Percentiles rank a stretch among this genome's conserved stretches.
phyloP scores from a whole-genome alignment of 2,113 vertebrate genomes.

The Romanogobio albipinnatus region DNA sequence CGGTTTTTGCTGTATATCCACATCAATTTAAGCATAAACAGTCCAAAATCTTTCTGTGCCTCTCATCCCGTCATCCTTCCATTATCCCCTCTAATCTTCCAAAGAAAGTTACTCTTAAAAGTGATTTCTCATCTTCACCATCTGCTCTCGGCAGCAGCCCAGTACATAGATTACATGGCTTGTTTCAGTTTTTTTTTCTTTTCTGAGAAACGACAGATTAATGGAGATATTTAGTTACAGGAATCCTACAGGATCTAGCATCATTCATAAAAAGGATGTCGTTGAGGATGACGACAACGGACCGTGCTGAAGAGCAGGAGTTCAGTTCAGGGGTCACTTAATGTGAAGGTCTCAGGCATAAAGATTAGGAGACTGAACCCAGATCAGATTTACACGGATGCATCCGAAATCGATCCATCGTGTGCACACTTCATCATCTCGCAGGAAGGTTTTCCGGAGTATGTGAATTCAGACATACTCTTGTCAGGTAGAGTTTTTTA shows the following conservation, averaged over 20 bases:
- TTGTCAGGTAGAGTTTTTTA: no score
- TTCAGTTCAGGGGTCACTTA: no score
- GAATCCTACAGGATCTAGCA: neutral
- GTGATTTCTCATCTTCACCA: conserved; percentile 36
- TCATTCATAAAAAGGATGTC: neutral
- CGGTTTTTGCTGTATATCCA: neutral
- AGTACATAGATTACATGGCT: conserved; percentile 23
- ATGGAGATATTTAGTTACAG: conserved; percentile 22
- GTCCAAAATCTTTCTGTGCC: conserved; percentile 11
- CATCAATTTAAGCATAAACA: neutral
- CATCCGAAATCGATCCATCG: no score
- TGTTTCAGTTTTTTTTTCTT: neutral
- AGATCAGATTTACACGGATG: no score
- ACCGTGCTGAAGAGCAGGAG: neutral
- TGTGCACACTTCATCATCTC: no score
- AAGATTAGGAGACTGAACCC: neutral
- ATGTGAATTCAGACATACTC: no score
- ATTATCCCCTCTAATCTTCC: conserved; percentile 27
- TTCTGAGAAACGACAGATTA: conserved; percentile 46
- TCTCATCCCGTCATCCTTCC: neutral
- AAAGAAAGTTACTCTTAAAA: conserved; percentile 29
- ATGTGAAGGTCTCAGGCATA: neutral
- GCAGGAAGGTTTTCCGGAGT: no score
- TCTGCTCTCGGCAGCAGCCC: conserved; percentile 44
- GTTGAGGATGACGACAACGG: neutral